Evolutionary conservation across 2,113 vertebrate species (phyloP).

Genomic region (Papio anubis): DNA sequence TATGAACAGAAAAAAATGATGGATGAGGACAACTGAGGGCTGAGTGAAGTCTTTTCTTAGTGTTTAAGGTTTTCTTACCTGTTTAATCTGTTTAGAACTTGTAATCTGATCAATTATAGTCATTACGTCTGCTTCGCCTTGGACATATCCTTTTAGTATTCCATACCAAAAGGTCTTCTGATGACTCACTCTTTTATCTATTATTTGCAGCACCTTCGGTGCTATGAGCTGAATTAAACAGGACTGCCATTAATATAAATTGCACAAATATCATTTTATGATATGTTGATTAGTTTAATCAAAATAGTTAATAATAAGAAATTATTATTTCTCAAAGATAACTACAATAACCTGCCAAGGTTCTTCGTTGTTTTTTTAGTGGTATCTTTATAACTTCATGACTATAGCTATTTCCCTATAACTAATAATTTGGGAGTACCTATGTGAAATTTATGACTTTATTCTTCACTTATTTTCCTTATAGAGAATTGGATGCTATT

Average conservation of each 20-base stretch:
- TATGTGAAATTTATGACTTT: neutral
- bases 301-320: neutral
- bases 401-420: neutral
- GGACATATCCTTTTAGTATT: conserved; percentile 82
- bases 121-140: conserved; percentile 79
- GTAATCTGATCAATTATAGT: conserved; percentile 80
- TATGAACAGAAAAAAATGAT: neutral
- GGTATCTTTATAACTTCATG: neutral
- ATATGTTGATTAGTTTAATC: neutral
- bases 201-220: conserved; percentile 73
- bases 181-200: conserved; percentile 77
- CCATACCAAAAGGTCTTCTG: conserved; percentile 79
- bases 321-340: neutral
- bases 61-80: conserved; percentile 72
- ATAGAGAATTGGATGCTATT: neutral
- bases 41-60: neutral
- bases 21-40: fast-evolving
- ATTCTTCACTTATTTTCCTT: neutral
- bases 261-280: neutral
- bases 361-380: neutral
- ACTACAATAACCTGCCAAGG: neutral
- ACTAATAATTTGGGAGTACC: neutral
- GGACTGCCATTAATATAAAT: neutral
- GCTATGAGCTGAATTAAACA: conserved; percentile 75
- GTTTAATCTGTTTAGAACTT: conserved; percentile 74